Evolutionary conservation across 1,140 invertebrate species (phyloP).

Genomic region (Asobara japonica): DNA sequence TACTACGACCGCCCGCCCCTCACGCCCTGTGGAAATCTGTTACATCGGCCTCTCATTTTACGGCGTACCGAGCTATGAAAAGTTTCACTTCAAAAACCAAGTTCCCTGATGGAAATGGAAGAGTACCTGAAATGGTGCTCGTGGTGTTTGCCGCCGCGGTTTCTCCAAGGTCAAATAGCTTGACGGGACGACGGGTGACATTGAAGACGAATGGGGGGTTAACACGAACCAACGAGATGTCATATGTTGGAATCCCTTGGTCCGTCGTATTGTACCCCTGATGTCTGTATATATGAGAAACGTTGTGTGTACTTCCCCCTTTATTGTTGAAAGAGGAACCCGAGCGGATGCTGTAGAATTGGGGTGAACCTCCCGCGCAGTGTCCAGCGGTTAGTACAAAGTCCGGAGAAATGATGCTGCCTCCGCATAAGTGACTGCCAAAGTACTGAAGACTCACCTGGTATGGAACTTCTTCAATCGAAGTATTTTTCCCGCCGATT

Average conservation of each 20-base stretch:
- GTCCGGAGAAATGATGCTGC: conserved; percentile 66
- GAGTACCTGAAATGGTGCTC: conserved; percentile 49
- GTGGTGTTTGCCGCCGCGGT: conserved; percentile 38
- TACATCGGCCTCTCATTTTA: too few relatives aligned
- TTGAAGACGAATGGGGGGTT: conserved; percentile 32
- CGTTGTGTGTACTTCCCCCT: conserved; percentile 28
- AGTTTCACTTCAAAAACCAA: too few relatives aligned
- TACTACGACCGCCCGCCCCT: too few relatives aligned
- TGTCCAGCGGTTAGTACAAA: conserved; percentile 72
- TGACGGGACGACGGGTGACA: conserved; percentile 25
- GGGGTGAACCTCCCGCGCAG: conserved; percentile 52
- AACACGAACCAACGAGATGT: conserved; percentile 35
- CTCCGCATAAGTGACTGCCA: conserved; percentile 70
- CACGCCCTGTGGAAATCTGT: too few relatives aligned
- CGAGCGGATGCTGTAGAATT: conserved; percentile 11
- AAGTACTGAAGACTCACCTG: conserved; percentile 67
- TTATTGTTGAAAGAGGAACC: conserved; percentile 21
- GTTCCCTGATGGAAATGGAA: too few relatives aligned
- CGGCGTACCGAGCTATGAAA: too few relatives aligned
- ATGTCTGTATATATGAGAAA: conserved; percentile 26
- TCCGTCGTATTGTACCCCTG: conserved; percentile 14
- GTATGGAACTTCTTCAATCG: conserved; percentile 70
- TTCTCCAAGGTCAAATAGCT: conserved; percentile 20
- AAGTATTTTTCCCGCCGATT: conserved; percentile 69
- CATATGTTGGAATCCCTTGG: conserved; percentile 21